Evolutionary conservation across 64 coral and sea anemone species (phyloP).

Genomic region (Stylophora pistillata): DNA sequence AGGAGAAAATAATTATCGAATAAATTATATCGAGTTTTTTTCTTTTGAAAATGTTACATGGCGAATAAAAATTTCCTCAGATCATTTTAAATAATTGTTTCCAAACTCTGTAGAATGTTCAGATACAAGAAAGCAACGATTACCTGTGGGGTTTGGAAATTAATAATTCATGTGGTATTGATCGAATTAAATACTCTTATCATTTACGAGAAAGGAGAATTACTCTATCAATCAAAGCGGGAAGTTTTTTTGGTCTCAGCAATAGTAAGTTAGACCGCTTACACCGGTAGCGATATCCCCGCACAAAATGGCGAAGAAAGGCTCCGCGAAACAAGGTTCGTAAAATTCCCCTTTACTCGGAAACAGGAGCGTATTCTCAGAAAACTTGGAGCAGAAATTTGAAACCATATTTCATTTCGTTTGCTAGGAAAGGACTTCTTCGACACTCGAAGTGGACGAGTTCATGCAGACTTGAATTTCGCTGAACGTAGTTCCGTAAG

Average conservation of each 20-base stretch:
- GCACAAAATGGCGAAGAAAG: conserved; percentile 28
- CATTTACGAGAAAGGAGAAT: conserved; percentile 1
- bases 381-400: conserved; percentile 3
- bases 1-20: neutral
- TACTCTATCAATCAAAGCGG: conserved; percentile 18
- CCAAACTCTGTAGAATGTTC: neutral
- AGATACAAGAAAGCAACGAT: neutral
- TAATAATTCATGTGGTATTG: neutral
- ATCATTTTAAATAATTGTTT: neutral
- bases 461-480: conserved; percentile 66
- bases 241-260: neutral
- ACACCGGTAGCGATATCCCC: conserved; percentile 25
- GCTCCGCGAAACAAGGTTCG: conserved; percentile 19
- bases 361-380: neutral
- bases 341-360: neutral
- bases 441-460: conserved; percentile 54
- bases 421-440: conserved; percentile 60
- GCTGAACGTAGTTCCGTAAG: conserved; percentile 47
- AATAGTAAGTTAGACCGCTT: neutral
- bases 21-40: neutral
- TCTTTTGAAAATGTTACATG: neutral
- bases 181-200: neutral
- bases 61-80: neutral
- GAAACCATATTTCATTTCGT: neutral
- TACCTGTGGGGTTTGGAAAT: neutral